Conservation (phyloP, 2,888 invertebrate genomes). For the Venustoraphidia nigricollis region DNA sequence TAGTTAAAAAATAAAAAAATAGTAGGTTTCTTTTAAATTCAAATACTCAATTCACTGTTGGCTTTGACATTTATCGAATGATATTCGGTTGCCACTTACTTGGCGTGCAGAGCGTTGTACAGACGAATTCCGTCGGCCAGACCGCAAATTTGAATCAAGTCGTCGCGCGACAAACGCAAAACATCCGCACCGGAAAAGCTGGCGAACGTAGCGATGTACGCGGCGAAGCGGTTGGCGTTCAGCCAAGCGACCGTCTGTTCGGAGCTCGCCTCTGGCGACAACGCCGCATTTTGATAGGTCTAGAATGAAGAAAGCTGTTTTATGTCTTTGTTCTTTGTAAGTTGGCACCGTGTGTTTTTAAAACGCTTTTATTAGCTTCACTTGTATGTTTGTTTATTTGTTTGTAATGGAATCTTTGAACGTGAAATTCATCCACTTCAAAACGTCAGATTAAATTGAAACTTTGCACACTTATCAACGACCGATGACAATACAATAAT, state of each 20-base stretch:
- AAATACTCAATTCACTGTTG: conserved; percentile 1
- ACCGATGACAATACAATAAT: no score
- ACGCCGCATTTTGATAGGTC: conserved; percentile 28
- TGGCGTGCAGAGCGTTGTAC: conserved; percentile 76
- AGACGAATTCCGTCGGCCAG: conserved; percentile 87
- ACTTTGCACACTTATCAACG: no score
- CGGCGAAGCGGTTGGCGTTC: conserved; percentile 57
- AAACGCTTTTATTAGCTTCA: no score
- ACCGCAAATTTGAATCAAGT: conserved; percentile 88
- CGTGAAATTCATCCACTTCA: no score
- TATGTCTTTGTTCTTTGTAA: no score
- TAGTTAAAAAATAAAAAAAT: no score
- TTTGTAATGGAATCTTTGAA: no score
- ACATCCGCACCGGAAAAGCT: conserved; percentile 83
- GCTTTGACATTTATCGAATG: neutral
- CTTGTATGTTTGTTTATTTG: no score
- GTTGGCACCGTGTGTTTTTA: no score
- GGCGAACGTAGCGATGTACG: conserved; percentile 60
- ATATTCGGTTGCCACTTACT: conserved; percentile 37
- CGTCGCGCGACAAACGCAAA: conserved; percentile 75
- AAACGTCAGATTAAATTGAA: no score
- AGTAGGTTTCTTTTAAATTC: no score
- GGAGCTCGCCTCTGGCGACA: conserved; percentile 52
- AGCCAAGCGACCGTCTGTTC: conserved; percentile 70
- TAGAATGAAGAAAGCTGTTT: neutral